phyloP scores from a whole-genome alignment of 2,113 vertebrate species.

The Apeltes quadracus region DNA sequence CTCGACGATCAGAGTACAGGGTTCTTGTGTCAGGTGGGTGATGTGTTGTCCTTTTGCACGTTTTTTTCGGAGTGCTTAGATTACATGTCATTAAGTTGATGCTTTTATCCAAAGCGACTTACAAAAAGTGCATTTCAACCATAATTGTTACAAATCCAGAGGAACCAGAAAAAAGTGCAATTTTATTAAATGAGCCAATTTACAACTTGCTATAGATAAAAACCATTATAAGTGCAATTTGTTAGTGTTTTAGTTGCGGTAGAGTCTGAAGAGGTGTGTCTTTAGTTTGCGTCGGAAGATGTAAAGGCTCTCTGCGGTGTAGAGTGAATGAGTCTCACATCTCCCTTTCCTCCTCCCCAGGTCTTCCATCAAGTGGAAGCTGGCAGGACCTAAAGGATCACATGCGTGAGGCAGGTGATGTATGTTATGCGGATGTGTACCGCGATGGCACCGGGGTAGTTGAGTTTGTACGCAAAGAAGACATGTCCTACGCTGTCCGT shows the following conservation, averaged over 20 bases:
- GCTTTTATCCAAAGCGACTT: too few relatives aligned
- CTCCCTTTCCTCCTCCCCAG: constrained; percentile 45
- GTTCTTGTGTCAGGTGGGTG: constrained; percentile 89
- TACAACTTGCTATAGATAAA: too few relatives aligned
- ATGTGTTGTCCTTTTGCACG: background rate
- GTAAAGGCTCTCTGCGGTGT: background rate
- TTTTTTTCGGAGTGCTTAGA: background rate
- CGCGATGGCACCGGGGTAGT: constrained; percentile 87
- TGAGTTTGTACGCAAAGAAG: constrained; percentile 90
- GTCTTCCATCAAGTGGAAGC: constrained; percentile 87
- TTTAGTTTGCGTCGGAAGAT: too few relatives aligned
- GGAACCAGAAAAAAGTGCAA: too few relatives aligned
- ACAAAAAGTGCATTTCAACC: too few relatives aligned
- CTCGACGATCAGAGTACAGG: constrained; percentile 90
- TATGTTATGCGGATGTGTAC: constrained; percentile 88
- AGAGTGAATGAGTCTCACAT: background rate
- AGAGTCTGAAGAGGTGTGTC: too few relatives aligned
- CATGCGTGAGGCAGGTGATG: constrained; percentile 86
- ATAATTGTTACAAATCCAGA: too few relatives aligned
- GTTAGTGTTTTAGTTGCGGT: too few relatives aligned
- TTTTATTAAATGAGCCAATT: too few relatives aligned
- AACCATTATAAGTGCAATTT: too few relatives aligned
- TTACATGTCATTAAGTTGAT: too few relatives aligned
- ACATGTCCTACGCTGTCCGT: constrained; percentile 86
- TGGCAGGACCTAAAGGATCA: constrained; percentile 93